Evolutionary conservation across 2,113 vertebrate species (phyloP).

Genomic region (Podarcis muralis): DNA sequence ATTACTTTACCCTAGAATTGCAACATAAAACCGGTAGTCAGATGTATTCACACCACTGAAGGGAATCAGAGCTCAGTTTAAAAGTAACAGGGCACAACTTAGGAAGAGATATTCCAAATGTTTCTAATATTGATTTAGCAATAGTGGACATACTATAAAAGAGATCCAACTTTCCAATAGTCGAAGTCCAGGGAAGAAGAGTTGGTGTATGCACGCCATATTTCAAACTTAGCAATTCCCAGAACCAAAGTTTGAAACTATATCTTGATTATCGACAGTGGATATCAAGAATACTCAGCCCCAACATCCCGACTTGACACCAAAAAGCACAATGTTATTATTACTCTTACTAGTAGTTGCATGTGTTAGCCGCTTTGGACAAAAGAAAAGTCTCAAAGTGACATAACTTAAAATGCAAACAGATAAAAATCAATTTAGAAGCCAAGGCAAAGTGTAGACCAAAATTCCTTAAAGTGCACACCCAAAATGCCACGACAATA

Average conservation of each 20-base stretch:
- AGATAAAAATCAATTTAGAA: no score
- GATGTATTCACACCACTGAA: slow-evolving; percentile 57
- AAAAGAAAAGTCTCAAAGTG: no score
- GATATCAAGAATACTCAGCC: slow-evolving; percentile 40
- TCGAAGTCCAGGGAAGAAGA: slow-evolving; percentile 24
- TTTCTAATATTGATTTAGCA: slow-evolving; percentile 60
- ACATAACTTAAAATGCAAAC: no score
- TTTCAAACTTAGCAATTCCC: slow-evolving; percentile 24
- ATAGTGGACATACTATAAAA: not conserved
- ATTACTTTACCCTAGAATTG: slow-evolving; percentile 51
- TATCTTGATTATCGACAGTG: slow-evolving; percentile 38
- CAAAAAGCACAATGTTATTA: slow-evolving; percentile 4
- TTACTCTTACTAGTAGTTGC: no score
- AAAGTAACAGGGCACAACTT: slow-evolving; percentile 52
- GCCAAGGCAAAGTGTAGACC: no score
- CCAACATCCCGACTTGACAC: slow-evolving; percentile 35
- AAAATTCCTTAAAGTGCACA: no score
- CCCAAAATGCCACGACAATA: slow-evolving; percentile 23
- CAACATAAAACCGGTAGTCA: slow-evolving; percentile 49
- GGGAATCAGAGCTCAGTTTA: slow-evolving; percentile 60
- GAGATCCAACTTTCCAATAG: slow-evolving; percentile 35
- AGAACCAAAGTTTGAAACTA: slow-evolving; percentile 19
- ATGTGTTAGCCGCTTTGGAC: no score
- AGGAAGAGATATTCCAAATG: slow-evolving; percentile 62
- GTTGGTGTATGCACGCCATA: slow-evolving; percentile 12